Percentiles rank a stretch among this genome's conserved stretches.
Conservation (phyloP, 1,140 invertebrate species). For the Calephelis nemesis region DNA sequence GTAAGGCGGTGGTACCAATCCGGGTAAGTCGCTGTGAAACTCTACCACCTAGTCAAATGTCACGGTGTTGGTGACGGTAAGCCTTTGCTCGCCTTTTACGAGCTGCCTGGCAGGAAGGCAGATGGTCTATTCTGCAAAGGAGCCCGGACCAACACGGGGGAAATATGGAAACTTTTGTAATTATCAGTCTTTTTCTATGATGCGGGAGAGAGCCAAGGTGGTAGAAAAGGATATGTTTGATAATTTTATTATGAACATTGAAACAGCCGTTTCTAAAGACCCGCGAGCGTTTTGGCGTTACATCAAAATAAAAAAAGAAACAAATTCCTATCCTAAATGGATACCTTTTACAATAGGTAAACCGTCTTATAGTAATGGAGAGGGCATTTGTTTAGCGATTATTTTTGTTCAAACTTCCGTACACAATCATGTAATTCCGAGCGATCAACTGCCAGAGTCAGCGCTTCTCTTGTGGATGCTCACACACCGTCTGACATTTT, state of each 20-base stretch:
- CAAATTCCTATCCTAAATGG: conserved; percentile 13
- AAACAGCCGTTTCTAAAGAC: conserved; percentile 2
- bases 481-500: not conserved
- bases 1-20: too few relatives aligned
- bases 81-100: too few relatives aligned
- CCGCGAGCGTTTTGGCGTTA: conserved; percentile 15
- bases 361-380: not conserved
- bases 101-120: too few relatives aligned
- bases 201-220: not conserved
- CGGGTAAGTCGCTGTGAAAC: too few relatives aligned
- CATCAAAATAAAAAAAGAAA: conserved; percentile 10
- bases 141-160: too few relatives aligned
- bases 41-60: too few relatives aligned
- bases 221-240: not conserved
- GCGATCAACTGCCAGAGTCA: not conserved
- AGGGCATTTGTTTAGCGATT: not conserved
- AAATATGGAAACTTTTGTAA: conserved; percentile 11
- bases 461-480: not conserved
- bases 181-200: not conserved
- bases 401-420: not conserved
- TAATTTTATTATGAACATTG: conserved; percentile 1
- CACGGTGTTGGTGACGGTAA: too few relatives aligned
- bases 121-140: too few relatives aligned
- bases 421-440: too few relatives aligned
- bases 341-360: not conserved